Evolutionary conservation across 2,888 invertebrate species (phyloP).

Genomic region (Drosophila melanosoma): DNA sequence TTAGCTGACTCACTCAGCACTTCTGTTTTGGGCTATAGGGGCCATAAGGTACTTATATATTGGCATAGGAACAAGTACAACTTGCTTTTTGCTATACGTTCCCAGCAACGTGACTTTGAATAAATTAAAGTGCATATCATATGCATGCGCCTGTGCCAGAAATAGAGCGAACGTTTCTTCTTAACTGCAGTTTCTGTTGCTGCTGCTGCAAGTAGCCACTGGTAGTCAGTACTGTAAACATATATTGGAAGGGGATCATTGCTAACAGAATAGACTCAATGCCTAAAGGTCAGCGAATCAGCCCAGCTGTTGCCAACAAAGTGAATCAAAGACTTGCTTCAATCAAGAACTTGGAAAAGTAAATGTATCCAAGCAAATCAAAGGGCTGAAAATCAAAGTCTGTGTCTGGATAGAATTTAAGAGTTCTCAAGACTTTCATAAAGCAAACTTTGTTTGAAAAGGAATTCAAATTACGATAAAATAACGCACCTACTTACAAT

Average conservation of each 20-base stretch:
- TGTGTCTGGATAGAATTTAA: not conserved
- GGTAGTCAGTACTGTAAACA: conserved; percentile 31
- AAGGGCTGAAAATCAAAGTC: not conserved
- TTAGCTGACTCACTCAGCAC: conserved; percentile 80
- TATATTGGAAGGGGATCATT: conserved; percentile 59
- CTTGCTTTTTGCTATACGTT: conserved; percentile 51
- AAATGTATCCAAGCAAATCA: conserved; percentile 15
- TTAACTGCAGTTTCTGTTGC: conserved; percentile 21
- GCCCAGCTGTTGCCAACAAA: conserved; percentile 16
- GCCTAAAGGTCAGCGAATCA: conserved; percentile 46
- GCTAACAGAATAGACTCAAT: conserved; percentile 18
- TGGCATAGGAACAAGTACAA: conserved; percentile 60
- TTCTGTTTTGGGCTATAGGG: conserved; percentile 62
- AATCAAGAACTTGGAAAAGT: conserved; percentile 10
- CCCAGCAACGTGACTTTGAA: conserved; percentile 77
- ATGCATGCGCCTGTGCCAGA: conserved; percentile 68
- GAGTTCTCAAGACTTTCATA: not conserved
- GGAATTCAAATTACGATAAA: not conserved
- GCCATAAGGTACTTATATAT: conserved; percentile 63
- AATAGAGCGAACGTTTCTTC: conserved; percentile 56
- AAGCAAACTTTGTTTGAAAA: not conserved
- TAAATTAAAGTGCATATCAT: conserved; percentile 80
- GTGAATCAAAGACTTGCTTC: conserved; percentile 20
- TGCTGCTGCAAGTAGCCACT: conserved; percentile 50
- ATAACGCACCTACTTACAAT: not conserved